These are phyloP conservation scores for Heliconius congener DNA, from an alignment of 1,140 invertebrate species.

Conservation along the genomic window DNA sequence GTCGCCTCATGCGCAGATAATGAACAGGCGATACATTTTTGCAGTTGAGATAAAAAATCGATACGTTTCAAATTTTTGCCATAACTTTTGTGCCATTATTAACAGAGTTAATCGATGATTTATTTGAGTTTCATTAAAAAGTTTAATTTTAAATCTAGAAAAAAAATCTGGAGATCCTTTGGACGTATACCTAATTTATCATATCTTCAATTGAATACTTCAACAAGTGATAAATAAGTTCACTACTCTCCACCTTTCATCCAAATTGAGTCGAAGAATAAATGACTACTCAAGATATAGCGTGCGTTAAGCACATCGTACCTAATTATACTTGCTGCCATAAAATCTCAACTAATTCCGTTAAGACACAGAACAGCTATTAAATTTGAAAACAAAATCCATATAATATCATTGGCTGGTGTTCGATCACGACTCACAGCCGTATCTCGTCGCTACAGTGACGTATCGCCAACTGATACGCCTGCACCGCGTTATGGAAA, in stretches of 20 bases:
- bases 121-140: too few species aligned
- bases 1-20: conserved; percentile 54
- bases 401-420: conserved; percentile 45
- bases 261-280: background rate
- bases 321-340: background rate
- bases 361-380: background rate
- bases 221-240: too few species aligned
- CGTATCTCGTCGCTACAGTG: conserved; percentile 64
- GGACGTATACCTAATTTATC: too few species aligned
- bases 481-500: conserved; percentile 75
- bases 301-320: background rate
- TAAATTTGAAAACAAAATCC: conserved; percentile 34
- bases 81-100: conserved; percentile 12
- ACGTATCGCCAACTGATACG: conserved; percentile 73
- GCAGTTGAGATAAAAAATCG: conserved; percentile 46
- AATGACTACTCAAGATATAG: background rate
- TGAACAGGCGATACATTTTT: conserved; percentile 51
- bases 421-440: conserved; percentile 54
- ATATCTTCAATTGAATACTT: too few species aligned
- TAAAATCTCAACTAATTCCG: conserved; percentile 10
- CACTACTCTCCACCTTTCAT: background rate
- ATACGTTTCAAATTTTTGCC: conserved; percentile 39
- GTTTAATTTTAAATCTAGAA: too few species aligned
- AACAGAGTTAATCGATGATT: conserved; percentile 1
- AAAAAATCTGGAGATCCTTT: too few species aligned